Evolutionary conservation across 1,140 invertebrate species (phyloP).

Genomic region (Rhysida immarginata): DNA sequence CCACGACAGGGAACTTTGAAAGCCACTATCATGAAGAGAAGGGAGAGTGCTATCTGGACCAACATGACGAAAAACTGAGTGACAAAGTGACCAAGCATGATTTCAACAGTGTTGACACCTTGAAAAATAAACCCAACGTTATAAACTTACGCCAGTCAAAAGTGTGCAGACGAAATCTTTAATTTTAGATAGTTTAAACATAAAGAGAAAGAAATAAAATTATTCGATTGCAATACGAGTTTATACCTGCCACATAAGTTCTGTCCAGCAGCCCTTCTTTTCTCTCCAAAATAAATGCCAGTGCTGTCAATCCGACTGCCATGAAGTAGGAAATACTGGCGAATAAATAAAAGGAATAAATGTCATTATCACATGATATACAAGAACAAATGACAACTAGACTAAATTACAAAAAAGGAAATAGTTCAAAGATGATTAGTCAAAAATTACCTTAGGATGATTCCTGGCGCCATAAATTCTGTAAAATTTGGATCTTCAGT

Average conservation of each 20-base stretch:
- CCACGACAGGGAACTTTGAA: constrained; percentile 68
- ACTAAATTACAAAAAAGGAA: neutral
- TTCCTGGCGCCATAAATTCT: constrained; percentile 78
- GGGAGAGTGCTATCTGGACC: constrained; percentile 70
- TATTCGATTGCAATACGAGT: too few relatives aligned
- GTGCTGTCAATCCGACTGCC: constrained; percentile 83
- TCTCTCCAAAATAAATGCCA: constrained; percentile 76
- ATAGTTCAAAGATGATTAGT: neutral
- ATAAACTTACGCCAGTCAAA: too few relatives aligned
- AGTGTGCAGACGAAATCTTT: too few relatives aligned
- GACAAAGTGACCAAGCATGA: constrained; percentile 77
- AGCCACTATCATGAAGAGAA: constrained; percentile 66
- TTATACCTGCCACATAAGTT: constrained; percentile 73
- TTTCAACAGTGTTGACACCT: constrained; percentile 73
- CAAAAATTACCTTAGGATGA: constrained; percentile 68
- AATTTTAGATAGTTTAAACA: too few relatives aligned
- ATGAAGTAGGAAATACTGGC: constrained; percentile 86
- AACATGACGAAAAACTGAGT: constrained; percentile 89
- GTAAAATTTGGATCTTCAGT: constrained; percentile 17
- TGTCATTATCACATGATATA: neutral
- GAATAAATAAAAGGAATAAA: neutral
- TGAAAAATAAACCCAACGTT: too few relatives aligned
- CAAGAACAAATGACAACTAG: neutral
- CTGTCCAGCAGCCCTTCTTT: constrained; percentile 80
- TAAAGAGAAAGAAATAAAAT: too few relatives aligned